Evolutionary conservation across 2,888 invertebrate genomes (phyloP).

Genomic region (Ptilodon capucinus): DNA sequence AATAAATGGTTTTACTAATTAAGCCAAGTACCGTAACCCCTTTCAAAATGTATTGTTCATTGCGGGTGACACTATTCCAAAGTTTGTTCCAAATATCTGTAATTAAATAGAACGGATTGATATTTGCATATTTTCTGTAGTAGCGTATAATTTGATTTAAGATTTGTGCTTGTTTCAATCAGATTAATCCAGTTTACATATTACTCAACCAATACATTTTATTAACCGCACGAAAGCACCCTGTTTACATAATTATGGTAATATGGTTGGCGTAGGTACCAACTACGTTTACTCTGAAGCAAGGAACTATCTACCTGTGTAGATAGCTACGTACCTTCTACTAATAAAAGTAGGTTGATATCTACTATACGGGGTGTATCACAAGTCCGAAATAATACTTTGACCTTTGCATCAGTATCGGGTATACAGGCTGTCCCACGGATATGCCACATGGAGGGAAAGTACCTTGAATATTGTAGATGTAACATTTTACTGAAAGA

Average conservation of each 20-base stretch:
- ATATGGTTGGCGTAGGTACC: constrained; percentile 11
- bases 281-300: not conserved
- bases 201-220: constrained; percentile 22
- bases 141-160: constrained; percentile 16
- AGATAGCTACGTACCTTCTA: not conserved
- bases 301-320: not conserved
- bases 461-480: no score
- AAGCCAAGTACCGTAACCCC: not conserved
- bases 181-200: constrained; percentile 33
- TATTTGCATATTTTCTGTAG: constrained; percentile 39
- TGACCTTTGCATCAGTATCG: no score
- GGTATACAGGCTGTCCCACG: no score
- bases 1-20: not conserved
- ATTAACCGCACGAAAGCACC: constrained; percentile 23
- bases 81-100: not conserved
- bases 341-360: not conserved
- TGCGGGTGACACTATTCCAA: not conserved
- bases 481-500: no score
- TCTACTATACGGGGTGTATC: no score
- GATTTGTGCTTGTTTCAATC: constrained; percentile 29
- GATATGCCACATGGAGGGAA: no score
- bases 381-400: no score
- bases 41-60: not conserved
- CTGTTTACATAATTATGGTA: constrained; percentile 12
- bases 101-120: constrained; percentile 1